Evolutionary conservation across 2,113 vertebrate genomes (phyloP), one percentile per base, ranked within the genome.

Genomic region (Elachura formosa): DNA sequence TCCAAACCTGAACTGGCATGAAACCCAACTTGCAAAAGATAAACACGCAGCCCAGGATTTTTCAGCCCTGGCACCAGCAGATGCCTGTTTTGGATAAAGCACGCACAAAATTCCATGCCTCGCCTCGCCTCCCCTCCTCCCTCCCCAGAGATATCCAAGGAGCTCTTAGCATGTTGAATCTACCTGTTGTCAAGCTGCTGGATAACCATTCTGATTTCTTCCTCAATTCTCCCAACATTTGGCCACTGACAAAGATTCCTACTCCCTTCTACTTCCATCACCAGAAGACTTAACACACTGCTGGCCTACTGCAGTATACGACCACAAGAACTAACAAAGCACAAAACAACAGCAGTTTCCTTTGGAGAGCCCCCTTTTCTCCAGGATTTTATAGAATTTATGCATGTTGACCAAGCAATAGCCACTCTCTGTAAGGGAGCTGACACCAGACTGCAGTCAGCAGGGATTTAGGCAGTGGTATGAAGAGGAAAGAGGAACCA

Each of bases 101-200:
- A 1, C 3, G 0, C 10, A 48, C 21, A 22, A 1, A 22, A 24
- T 34, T 72, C 56, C 38, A 3, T 29, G 40, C 21, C 31, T 76
- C 9, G n/a, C n/a, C n/a, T n/a, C n/a, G n/a, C n/a, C n/a, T n/a
- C 12, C 33, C 4, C 2, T n/a, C 34, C 59, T 84, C 43, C 34
- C 16, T 31, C 41, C 49, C n/a, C 33, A 66, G 36, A 21, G 40
- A 51, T 26, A 81, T 25, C 68, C 69, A 66, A 87, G 45, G 41
- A 77, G 49, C 14, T 28, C 2, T 0, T 1, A 9, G 36, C 7
- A 10, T 52, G 31, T 54, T 68, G 59, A 15, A 43, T 55, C 82
- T 48, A 38, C 64, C 64, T 61, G 19, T 6, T 56, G 33, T 45
- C 46, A 87, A 87, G 56, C 55, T 54, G 69, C 51, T 82, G 71